Conservation (phyloP, 2,888 invertebrate species). For the Eupithecia abbreviata region DNA sequence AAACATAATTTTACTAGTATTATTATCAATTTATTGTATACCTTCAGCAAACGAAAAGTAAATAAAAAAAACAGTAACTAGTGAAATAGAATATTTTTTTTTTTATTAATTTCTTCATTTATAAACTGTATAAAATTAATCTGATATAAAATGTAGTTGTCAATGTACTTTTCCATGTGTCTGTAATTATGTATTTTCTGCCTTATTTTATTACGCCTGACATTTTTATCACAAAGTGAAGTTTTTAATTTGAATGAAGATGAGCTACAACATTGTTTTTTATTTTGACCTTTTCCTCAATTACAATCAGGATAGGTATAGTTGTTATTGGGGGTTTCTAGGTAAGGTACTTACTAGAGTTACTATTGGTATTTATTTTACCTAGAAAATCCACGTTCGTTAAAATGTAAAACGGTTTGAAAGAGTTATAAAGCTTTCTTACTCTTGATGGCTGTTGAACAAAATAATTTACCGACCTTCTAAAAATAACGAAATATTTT, state of each 20-base stretch:
- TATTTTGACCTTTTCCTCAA: neutral
- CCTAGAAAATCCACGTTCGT: too few species aligned
- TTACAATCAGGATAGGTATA: too few species aligned
- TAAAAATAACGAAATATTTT: too few species aligned
- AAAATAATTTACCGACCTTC: too few species aligned
- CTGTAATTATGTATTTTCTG: neutral
- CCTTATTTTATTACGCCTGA: neutral
- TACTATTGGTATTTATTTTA: too few species aligned
- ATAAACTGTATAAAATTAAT: neutral
- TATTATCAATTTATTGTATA: neutral
- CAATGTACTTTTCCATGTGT: neutral
- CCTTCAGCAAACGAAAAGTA: neutral
- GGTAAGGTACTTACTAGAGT: too few species aligned
- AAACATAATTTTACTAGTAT: neutral
- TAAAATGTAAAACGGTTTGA: too few species aligned
- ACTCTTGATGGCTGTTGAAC: too few species aligned
- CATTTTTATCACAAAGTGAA: slow-evolving; percentile 59
- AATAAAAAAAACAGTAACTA: neutral
- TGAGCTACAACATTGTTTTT: slow-evolving; percentile 54
- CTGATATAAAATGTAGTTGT: neutral
- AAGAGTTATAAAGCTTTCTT: too few species aligned
- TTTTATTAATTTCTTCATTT: neutral
- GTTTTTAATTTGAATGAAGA: slow-evolving; percentile 66
- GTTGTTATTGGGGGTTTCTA: too few species aligned
- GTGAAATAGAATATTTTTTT: neutral